A percentile compares a stretch with the other conserved stretches of the same genome.
Evolutionary conservation across 2,113 vertebrate genomes (phyloP).

Genomic region (Megalops atlanticus): DNA sequence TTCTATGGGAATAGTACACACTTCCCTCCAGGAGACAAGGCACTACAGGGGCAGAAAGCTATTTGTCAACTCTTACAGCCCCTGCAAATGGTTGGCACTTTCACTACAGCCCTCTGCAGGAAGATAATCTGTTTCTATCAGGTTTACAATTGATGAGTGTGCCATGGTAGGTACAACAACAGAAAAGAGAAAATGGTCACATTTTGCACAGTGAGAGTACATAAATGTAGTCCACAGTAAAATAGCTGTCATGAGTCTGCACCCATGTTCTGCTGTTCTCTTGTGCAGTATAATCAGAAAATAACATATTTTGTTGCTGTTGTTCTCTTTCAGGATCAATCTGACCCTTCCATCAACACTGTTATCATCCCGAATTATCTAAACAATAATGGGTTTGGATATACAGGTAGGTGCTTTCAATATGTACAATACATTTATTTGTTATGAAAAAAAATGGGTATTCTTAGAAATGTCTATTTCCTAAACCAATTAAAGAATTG

Average conservation of each 20-base stretch:
- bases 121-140: background rate
- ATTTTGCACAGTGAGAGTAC: too few relatives aligned
- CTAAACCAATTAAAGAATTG: too few relatives aligned
- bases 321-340: constrained; percentile 56
- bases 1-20: background rate
- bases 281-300: constrained; percentile 1
- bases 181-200: too few relatives aligned
- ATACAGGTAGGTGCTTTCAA: constrained; percentile 50
- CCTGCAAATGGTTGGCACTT: background rate
- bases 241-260: background rate
- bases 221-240: background rate
- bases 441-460: background rate
- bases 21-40: background rate
- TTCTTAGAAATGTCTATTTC: background rate
- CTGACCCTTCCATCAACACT: constrained; percentile 67
- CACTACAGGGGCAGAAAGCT: background rate
- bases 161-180: too few relatives aligned
- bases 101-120: background rate
- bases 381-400: constrained; percentile 25
- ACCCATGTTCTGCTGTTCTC: background rate
- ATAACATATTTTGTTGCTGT: too few relatives aligned
- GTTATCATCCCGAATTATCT: constrained; percentile 45
- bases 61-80: background rate
- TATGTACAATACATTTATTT: background rate
- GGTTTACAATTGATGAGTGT: background rate